These are phyloP conservation scores for Synergus itoensis DNA, from an alignment of 2,888 invertebrate genomes.

Conservation along the genomic window DNA sequence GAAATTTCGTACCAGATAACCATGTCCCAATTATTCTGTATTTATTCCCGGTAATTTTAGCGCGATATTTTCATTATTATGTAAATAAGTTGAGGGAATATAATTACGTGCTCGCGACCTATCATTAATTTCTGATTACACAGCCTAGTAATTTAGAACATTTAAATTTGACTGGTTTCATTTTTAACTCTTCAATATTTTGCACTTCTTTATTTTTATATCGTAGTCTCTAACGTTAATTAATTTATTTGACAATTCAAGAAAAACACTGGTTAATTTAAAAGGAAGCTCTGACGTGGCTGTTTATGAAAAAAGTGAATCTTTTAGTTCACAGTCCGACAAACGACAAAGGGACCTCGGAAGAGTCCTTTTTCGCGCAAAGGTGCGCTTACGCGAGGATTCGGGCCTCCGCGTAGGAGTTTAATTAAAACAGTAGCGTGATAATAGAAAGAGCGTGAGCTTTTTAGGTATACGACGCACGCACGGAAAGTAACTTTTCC, in stretches of 20 bases:
- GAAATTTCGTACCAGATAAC: neutral
- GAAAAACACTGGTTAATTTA: constrained; percentile 3
- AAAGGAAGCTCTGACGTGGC: neutral
- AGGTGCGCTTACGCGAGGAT: constrained; percentile 27
- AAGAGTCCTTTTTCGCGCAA: constrained; percentile 29
- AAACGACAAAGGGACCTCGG: constrained; percentile 17
- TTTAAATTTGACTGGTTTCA: too few relatives aligned
- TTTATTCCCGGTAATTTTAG: too few relatives aligned
- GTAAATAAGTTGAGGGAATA: neutral
- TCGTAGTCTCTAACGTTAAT: neutral
- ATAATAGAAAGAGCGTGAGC: constrained; percentile 36
- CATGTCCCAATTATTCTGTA: too few relatives aligned
- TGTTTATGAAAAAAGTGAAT: constrained; percentile 24
- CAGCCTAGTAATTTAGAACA: too few relatives aligned
- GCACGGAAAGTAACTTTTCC: constrained; percentile 36
- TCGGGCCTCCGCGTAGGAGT: constrained; percentile 37
- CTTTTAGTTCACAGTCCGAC: constrained; percentile 20
- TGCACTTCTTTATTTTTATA: neutral
- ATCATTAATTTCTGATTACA: too few relatives aligned
- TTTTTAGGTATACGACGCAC: constrained; percentile 39
- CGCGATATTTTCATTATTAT: neutral
- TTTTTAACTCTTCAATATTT: neutral
- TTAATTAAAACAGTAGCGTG: constrained; percentile 34
- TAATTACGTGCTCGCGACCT: neutral
- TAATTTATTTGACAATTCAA: neutral